Conservation (phyloP, 2,797 vertebrate genomes). For the Lophotriccus pileatus region DNA sequence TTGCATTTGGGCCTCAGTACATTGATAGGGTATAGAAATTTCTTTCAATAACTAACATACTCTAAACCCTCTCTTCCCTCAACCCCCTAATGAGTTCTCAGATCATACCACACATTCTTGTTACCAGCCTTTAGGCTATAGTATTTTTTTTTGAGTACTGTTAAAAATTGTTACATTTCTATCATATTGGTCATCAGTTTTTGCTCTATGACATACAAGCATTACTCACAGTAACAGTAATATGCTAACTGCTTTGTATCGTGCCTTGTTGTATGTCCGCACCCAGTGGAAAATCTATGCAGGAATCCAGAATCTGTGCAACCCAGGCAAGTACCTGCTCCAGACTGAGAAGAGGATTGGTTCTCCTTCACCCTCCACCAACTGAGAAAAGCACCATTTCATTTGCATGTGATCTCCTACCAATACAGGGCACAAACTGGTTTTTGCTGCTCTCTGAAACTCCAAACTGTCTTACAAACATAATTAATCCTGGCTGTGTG, state of each 20-base stretch:
- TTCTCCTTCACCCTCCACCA: background rate
- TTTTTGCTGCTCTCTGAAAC: background rate
- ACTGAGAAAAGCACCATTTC: background rate
- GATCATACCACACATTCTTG: background rate
- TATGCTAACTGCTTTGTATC: background rate
- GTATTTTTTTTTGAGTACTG: background rate
- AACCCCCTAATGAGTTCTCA: background rate
- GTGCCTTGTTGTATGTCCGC: background rate
- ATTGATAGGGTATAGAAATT: background rate
- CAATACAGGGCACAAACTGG: fast-evolving
- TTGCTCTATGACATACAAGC: background rate
- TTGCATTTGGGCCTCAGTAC: background rate
- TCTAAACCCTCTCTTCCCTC: background rate
- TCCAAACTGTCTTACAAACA: background rate
- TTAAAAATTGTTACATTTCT: background rate
- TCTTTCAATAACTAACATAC: background rate
- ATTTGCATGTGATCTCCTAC: background rate
- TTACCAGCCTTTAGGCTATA: background rate
- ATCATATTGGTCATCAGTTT: background rate
- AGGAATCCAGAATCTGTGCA: background rate
- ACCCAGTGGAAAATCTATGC: background rate
- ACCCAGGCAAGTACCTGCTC: background rate
- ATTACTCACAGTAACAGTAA: background rate
- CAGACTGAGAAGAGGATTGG: background rate
- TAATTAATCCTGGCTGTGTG: background rate